Evolutionary conservation across 2,888 invertebrate genomes (phyloP).

Genomic region (Dromius quadrimaculatus): DNA sequence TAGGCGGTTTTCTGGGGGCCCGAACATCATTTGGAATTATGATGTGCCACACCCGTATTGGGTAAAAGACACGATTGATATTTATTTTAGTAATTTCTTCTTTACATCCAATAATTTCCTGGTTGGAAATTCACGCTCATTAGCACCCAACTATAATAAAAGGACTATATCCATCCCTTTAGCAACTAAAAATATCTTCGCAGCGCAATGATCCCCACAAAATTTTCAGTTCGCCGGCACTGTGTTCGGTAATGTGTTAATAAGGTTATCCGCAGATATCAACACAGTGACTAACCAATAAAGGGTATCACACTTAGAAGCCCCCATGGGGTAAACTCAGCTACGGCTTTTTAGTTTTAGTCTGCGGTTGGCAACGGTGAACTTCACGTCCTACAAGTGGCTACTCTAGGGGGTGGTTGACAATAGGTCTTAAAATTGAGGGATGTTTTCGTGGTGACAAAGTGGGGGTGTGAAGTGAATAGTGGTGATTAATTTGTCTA

Average conservation of each 20-base stretch:
- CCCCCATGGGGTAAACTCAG: constrained; percentile 5
- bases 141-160: no score
- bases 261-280: constrained; percentile 45
- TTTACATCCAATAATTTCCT: no score
- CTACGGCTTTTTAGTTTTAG: constrained; percentile 31
- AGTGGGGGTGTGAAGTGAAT: no score
- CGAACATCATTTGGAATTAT: no score
- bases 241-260: constrained; percentile 44
- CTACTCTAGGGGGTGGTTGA: no score
- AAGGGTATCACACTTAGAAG: constrained; percentile 17
- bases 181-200: constrained; percentile 31
- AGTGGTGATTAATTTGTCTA: no score
- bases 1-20: constrained; percentile 7
- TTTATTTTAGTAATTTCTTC: background rate
- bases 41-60: no score
- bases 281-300: constrained; percentile 43
- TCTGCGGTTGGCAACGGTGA: background rate
- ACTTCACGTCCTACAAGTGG: background rate
- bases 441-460: no score
- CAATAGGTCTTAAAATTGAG: no score
- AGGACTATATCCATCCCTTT: no score
- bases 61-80: no score
- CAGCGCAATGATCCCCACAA: background rate
- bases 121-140: no score
- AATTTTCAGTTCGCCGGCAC: constrained; percentile 36